Evolutionary conservation across 2,113 vertebrate species (phyloP).

Genomic region (Atherinomorus stipes): DNA sequence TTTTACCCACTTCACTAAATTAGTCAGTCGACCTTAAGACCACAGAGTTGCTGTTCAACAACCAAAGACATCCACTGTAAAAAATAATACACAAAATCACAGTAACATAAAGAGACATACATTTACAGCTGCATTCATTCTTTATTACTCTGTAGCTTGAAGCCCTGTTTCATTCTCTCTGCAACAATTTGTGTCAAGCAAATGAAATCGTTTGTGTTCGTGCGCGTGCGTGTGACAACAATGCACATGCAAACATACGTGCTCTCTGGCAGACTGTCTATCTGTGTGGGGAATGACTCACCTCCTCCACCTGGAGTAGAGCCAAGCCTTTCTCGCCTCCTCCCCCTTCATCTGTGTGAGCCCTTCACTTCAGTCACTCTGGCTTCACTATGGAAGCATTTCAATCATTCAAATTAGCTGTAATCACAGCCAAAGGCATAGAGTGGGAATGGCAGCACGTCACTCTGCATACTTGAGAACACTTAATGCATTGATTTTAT

Average conservation of each 20-base stretch:
- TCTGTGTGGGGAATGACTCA: conserved; percentile 74
- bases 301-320: conserved; percentile 78
- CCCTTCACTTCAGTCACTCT: conserved; percentile 77
- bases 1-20: conserved; percentile 23
- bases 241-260: conserved; percentile 28
- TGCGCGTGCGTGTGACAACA: neutral
- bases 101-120: conserved; percentile 23
- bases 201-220: neutral
- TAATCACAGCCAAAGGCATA: conserved; percentile 77
- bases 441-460: conserved; percentile 71
- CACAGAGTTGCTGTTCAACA: conserved; percentile 18
- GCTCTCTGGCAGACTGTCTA: conserved; percentile 57
- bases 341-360: conserved; percentile 75
- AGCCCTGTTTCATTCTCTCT: conserved; percentile 48
- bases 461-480: conserved; percentile 73
- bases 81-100: neutral
- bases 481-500: conserved; percentile 78
- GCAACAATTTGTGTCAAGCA: conserved; percentile 32
- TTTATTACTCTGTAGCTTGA: conserved; percentile 32
- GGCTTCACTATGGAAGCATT: conserved; percentile 73
- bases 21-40: conserved; percentile 33
- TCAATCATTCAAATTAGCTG: conserved; percentile 81
- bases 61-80: conserved; percentile 5
- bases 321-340: conserved; percentile 74
- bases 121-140: conserved; percentile 33